Percentiles rank a stretch among this genome's conserved stretches.
Conservation (phyloP, 2,888 invertebrate species). For the Pegoplata infirma region DNA sequence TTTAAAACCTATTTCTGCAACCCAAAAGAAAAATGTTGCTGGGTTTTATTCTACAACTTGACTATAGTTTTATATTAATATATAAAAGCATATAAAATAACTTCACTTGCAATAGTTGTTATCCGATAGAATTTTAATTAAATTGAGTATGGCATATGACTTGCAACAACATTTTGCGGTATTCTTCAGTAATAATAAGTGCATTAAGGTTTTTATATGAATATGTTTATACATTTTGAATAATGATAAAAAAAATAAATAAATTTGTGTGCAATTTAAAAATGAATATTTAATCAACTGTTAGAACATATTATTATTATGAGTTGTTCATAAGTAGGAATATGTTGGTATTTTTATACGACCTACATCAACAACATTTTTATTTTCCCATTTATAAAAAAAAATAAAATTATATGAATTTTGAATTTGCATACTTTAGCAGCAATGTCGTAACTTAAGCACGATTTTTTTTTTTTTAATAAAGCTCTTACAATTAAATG, state of each 20-base stretch:
- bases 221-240: background rate
- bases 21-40: too few species aligned
- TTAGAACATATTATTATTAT: slow-evolving; percentile 25
- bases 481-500: too few species aligned
- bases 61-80: too few species aligned
- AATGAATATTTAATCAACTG: background rate
- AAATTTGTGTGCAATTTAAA: slow-evolving; percentile 18
- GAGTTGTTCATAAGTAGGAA: slow-evolving; percentile 17
- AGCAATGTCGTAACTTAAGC: slow-evolving; percentile 6
- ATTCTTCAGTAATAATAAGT: background rate
- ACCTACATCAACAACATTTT: slow-evolving; percentile 46
- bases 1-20: too few species aligned
- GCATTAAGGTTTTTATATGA: background rate
- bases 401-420: slow-evolving; percentile 15
- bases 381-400: background rate
- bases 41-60: too few species aligned
- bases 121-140: slow-evolving; percentile 49
- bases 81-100: too few species aligned
- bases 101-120: slow-evolving; percentile 38
- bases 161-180: slow-evolving; percentile 30
- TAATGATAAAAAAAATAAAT: slow-evolving; percentile 4
- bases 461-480: too few species aligned
- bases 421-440: background rate
- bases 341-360: slow-evolving; percentile 44
- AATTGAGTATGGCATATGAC: slow-evolving; percentile 45